Evolutionary conservation across 2,888 invertebrate genomes (phyloP), one percentile per base, ranked within the genome.

Genomic region (Scaptomyza polygonia): DNA sequence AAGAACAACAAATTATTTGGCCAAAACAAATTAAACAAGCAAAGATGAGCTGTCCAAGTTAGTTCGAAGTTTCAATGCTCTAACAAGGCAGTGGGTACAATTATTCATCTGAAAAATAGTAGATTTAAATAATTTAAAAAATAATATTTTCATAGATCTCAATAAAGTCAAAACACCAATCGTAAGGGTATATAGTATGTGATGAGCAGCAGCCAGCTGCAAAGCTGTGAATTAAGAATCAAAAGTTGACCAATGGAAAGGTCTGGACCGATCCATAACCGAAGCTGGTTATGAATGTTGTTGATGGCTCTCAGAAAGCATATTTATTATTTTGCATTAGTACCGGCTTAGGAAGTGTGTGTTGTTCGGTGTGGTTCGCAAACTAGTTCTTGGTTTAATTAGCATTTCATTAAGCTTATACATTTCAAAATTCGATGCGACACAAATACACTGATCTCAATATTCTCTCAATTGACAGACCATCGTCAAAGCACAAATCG

Each of bases 331-430:
- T 14, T 64, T 71, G 63, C 68, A 77, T 83, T 75, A 68, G 49
- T 55, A 53, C 14, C 54, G 32, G 64, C 71, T 74, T 77, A 63
- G 75, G 72, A 81, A 72, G 72, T 72, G 47, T 47, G 12, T 30
- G 11, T 16, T 12, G 12, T 18, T 16, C 12, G 30, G 16, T 12
- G 59, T 58, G 65, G 44, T 32, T 42, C 59, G 45, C 57, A 77
- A 81, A 85, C 80, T 82, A 85, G 80, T 85, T 81, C 74, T 67
- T 16, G 25, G 53, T 75, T 70, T 40, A 5, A 56, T 70, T 75
- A 54, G 47, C 66, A 67, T 53, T 40, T 30, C 21, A 75, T 74
- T 58, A 55, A 43, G 12, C 12, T 34, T 3, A 30, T 7, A 44
- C 12, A 54, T 34, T 36, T 55, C 11, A 45, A 44, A 42, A 36